phyloP scores from a whole-genome alignment of 2,113 vertebrate genomes.

The Orycteropus afer region DNA sequence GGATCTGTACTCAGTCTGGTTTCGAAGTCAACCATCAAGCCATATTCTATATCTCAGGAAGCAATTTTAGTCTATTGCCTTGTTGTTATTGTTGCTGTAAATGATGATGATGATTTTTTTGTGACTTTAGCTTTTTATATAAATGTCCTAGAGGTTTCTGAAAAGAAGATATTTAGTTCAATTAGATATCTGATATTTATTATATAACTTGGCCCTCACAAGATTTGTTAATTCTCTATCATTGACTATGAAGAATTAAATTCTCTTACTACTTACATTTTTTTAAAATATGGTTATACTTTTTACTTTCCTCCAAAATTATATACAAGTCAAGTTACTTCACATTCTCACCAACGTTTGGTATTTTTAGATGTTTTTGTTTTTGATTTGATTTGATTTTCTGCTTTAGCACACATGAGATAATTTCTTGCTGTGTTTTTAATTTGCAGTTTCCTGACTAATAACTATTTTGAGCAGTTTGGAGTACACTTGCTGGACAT shows the following conservation, averaged over 20 bases:
- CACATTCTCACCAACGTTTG: background rate
- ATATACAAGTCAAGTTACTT: background rate
- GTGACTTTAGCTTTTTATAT: background rate
- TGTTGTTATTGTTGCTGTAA: background rate
- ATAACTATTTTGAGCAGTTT: background rate
- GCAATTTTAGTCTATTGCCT: background rate
- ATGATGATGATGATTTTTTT: background rate
- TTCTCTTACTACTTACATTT: background rate
- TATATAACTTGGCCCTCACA: background rate
- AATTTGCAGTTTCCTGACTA: background rate
- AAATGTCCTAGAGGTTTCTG: background rate
- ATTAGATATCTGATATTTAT: background rate
- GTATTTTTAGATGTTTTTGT: background rate
- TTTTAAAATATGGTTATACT: background rate
- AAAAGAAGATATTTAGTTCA: background rate
- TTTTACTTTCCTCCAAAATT: background rate
- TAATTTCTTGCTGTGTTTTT: background rate
- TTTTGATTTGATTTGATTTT: background rate
- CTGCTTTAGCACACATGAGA: background rate
- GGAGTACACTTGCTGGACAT: background rate
- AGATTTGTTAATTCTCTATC: background rate
- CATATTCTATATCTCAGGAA: background rate
- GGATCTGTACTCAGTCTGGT: background rate
- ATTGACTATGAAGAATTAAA: background rate
- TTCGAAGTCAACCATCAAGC: rapidly evolving